Evolutionary conservation across 2,797 vertebrate genomes (phyloP).

Genomic region (Martes flavigula): DNA sequence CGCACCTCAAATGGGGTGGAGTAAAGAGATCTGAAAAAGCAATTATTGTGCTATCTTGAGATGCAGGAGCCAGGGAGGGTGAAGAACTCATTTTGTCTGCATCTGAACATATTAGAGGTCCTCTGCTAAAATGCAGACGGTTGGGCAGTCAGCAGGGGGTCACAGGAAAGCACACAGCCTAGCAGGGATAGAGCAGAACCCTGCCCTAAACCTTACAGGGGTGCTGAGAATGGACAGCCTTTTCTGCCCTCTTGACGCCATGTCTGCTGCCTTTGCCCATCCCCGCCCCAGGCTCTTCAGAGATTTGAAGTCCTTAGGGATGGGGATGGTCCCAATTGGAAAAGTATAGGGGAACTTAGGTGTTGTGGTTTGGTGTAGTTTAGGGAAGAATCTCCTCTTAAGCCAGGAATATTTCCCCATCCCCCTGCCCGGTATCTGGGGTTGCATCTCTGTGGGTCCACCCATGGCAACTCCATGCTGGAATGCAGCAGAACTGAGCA

Average conservation of each 20-base stretch:
- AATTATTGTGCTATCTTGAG: not conserved
- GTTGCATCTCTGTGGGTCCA: rapidly evolving
- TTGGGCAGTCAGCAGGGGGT: not conserved
- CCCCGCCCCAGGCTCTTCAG: not conserved
- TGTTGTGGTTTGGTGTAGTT: not conserved
- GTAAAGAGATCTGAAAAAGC: constrained; percentile 31
- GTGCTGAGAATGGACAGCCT: rapidly evolving
- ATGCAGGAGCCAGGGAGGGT: not conserved
- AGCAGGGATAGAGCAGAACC: not conserved
- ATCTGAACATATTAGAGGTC: not conserved
- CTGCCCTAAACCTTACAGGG: not conserved
- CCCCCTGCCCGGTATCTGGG: not conserved
- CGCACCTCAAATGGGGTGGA: not conserved
- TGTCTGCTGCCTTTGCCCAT: not conserved
- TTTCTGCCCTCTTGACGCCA: not conserved
- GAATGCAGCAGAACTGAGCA: rapidly evolving
- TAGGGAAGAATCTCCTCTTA: not conserved
- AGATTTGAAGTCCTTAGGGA: not conserved
- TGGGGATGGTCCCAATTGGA: not conserved
- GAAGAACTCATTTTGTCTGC: not conserved
- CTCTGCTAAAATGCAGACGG: not conserved
- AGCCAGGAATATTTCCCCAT: not conserved
- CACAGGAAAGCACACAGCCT: not conserved
- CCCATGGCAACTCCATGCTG: rapidly evolving
- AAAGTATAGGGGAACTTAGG: not conserved